phyloP scores from a whole-genome alignment of 2,797 vertebrate species.

The Myripristis jacobus region DNA sequence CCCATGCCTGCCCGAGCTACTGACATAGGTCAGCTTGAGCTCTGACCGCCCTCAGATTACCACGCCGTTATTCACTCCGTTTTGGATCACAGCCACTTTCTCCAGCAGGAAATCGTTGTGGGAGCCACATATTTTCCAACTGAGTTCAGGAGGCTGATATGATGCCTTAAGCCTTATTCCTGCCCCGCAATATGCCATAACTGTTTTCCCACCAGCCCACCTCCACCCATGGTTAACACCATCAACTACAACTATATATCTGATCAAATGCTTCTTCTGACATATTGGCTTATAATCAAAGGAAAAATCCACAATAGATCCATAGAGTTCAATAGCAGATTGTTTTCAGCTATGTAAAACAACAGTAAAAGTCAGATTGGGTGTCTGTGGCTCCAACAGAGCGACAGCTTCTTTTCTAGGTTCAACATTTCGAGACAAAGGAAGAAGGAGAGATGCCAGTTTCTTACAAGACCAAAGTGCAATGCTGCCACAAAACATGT shows the following conservation, averaged over 20 bases:
- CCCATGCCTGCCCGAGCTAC: constrained; percentile 97
- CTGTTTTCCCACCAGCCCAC: constrained; percentile 21
- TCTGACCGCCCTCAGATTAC: constrained; percentile 2
- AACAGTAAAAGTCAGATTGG: constrained; percentile 26
- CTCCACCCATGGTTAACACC: constrained; percentile 35
- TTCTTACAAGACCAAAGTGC: background rate
- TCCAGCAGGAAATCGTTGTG: constrained; percentile 21
- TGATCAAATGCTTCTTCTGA: constrained; percentile 35
- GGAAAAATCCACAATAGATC: constrained; percentile 36
- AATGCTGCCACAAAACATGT: background rate
- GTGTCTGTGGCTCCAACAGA: constrained; percentile 44
- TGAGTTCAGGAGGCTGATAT: background rate
- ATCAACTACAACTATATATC: constrained; percentile 25
- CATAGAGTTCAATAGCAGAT: constrained; percentile 10
- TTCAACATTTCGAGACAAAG: constrained; percentile 12
- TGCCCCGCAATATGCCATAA: constrained; percentile 54
- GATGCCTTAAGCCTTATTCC: constrained; percentile 43
- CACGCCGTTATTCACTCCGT: constrained; percentile 28
- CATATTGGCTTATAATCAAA: constrained; percentile 52
- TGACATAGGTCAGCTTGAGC: constrained; percentile 90
- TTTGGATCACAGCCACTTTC: constrained; percentile 32
- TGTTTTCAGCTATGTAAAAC: constrained; percentile 2
- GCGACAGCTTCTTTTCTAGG: constrained; percentile 15
- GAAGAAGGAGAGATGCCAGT: background rate
- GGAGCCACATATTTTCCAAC: constrained; percentile 29